Conservation (phyloP, 2,113 vertebrate genomes). For the Grantiella picta region DNA sequence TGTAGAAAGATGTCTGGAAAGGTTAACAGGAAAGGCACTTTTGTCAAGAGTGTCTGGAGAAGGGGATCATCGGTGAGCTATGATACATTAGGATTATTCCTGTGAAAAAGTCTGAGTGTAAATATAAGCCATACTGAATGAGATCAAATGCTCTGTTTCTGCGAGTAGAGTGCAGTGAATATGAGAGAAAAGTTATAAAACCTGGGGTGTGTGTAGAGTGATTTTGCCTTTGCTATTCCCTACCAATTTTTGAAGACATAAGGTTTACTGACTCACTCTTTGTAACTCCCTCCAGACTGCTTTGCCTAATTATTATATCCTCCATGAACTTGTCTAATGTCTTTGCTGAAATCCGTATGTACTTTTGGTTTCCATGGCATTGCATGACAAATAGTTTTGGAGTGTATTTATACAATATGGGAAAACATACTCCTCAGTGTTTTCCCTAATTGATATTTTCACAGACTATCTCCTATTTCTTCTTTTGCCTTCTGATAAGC, state of each 20-base stretch:
- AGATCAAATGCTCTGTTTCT: background rate
- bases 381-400: background rate
- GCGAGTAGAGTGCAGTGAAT: background rate
- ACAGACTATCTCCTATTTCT: background rate
- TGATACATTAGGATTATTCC: background rate
- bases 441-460: background rate
- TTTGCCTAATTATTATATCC: background rate
- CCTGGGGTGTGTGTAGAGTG: fast-evolving
- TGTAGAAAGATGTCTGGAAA: background rate
- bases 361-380: background rate
- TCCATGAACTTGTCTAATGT: background rate
- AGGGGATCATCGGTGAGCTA: background rate
- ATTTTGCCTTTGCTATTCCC: background rate
- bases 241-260: background rate
- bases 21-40: background rate
- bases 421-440: background rate
- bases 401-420: background rate
- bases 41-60: background rate
- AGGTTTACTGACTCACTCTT: background rate
- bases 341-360: background rate
- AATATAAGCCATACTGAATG: background rate
- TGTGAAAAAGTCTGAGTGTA: background rate
- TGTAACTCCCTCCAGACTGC: background rate
- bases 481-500: background rate
- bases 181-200: background rate